These are phyloP conservation scores for Gorsachius magnificus DNA, from an alignment of 2,797 vertebrate species.

Conservation along the genomic window DNA sequence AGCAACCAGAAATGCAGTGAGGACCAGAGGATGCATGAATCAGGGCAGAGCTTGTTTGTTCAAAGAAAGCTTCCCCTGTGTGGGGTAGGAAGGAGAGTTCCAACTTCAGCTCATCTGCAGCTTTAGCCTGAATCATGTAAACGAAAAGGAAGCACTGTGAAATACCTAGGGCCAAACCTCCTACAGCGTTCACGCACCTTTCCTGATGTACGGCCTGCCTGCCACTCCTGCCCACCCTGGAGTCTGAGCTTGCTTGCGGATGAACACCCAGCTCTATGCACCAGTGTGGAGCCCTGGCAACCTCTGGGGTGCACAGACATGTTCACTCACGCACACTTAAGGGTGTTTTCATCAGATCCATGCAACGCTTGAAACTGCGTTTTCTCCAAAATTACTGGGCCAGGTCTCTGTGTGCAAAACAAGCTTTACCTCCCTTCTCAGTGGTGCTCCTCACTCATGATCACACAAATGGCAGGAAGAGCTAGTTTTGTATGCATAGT, in stretches of 20 bases:
- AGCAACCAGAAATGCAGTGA: background rate
- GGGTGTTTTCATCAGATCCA: background rate
- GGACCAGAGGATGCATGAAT: background rate
- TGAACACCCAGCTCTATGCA: background rate
- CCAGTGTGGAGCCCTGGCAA: background rate
- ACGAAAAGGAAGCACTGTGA: background rate
- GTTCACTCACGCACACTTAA: background rate
- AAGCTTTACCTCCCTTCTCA: background rate
- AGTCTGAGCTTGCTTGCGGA: background rate
- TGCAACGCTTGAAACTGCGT: rapidly evolving
- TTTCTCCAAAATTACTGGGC: background rate
- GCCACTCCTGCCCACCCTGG: background rate
- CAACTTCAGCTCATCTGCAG: background rate
- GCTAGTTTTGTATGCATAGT: background rate
- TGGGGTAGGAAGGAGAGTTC: background rate
- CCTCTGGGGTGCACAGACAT: background rate
- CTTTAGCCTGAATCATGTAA: background rate
- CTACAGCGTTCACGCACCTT: rapidly evolving
- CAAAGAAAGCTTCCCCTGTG: rapidly evolving
- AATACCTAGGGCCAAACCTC: background rate
- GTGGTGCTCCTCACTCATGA: background rate
- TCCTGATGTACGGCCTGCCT: background rate
- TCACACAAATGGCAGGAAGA: background rate
- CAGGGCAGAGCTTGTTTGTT: background rate
- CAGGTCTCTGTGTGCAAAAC: background rate